Evolutionary conservation across 2,888 invertebrate species (phyloP).

Genomic region (Atrina japonica): DNA sequence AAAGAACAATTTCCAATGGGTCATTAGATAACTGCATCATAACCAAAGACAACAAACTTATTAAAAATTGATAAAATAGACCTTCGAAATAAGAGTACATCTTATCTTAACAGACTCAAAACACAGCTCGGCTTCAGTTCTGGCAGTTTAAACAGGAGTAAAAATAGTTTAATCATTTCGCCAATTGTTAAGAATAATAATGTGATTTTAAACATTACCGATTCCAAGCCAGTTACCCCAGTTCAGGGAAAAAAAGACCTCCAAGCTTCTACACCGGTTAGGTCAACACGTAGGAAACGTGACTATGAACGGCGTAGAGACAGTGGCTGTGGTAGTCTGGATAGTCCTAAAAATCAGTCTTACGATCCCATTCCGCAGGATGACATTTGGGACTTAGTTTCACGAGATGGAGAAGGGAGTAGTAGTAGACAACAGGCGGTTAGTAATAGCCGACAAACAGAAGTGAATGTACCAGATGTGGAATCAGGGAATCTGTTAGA

Average conservation of each 20-base stretch:
- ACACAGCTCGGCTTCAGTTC: conserved; percentile 72
- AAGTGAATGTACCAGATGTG: not conserved
- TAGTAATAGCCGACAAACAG: not conserved
- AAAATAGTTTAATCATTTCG: conserved; percentile 66
- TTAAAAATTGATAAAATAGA: conserved; percentile 72
- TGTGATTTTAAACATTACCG: conserved; percentile 19
- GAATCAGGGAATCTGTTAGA: conserved; percentile 12
- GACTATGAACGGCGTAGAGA: conserved; percentile 49
- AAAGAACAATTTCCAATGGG: conserved; percentile 78
- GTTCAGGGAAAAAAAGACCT: conserved; percentile 38
- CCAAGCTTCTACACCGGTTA: conserved; percentile 13
- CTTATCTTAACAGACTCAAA: conserved; percentile 69
- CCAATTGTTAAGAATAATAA: conserved; percentile 19
- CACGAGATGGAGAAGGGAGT: conserved; percentile 4
- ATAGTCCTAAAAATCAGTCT: conserved; percentile 52
- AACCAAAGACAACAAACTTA: conserved; percentile 77
- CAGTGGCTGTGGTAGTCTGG: conserved; percentile 57
- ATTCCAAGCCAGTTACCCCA: conserved; percentile 36
- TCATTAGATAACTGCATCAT: conserved; percentile 80
- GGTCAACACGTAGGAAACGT: conserved; percentile 28
- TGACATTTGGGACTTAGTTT: conserved; percentile 57
- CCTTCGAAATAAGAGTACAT: conserved; percentile 65
- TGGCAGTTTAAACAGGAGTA: conserved; percentile 68
- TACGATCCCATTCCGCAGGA: conserved; percentile 56
- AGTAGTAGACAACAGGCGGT: not conserved